These are phyloP conservation scores for Hydrolagus colliei DNA, from an alignment of 2,797 vertebrate genomes.

Conservation along the genomic window DNA sequence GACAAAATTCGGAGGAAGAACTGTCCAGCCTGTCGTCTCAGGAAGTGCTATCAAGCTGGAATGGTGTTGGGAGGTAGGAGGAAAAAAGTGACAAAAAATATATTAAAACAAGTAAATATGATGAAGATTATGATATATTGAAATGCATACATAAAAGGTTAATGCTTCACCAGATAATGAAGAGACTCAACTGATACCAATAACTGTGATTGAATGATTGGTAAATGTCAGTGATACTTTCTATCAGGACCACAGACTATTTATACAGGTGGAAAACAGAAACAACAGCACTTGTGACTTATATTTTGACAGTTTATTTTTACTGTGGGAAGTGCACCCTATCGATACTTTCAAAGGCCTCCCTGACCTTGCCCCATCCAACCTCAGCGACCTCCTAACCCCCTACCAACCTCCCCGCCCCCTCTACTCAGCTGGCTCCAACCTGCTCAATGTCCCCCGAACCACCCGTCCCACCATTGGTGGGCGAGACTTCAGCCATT, in stretches of 20 bases:
- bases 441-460: too few relatives aligned
- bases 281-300: background rate
- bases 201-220: too few relatives aligned
- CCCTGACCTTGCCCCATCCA: too few relatives aligned
- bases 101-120: conserved; percentile 28
- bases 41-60: conserved; percentile 93
- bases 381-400: too few relatives aligned
- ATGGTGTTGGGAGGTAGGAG: conserved; percentile 94
- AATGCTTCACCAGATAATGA: too few relatives aligned
- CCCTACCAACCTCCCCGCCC: too few relatives aligned
- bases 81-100: conserved; percentile 21
- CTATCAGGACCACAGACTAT: background rate
- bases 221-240: background rate
- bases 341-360: too few relatives aligned
- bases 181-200: too few relatives aligned
- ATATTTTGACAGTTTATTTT: background rate
- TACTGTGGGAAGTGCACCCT: too few relatives aligned
- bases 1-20: conserved; percentile 98
- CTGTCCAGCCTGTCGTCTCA: conserved; percentile 88
- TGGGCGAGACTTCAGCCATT: too few relatives aligned
- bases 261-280: conserved; percentile 6
- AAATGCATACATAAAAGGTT: conserved; percentile 15
- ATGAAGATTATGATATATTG: conserved; percentile 16
- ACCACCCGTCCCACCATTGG: too few relatives aligned
- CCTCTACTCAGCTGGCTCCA: too few relatives aligned